Conservation (phyloP, 1,140 invertebrate species). For the Sinonovacula constricta region DNA sequence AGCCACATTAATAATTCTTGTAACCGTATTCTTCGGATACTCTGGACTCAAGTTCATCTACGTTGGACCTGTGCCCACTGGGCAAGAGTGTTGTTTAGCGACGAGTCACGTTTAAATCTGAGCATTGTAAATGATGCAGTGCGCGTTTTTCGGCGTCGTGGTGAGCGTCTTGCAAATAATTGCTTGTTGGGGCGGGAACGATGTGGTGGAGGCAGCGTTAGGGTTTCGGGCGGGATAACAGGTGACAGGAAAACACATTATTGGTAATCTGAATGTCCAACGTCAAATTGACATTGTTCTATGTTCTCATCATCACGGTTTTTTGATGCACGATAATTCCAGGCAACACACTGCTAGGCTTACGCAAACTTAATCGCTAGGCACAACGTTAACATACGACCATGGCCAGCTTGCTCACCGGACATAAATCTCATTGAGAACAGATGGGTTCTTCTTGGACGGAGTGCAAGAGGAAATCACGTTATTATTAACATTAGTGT, state of each 20-base stretch:
- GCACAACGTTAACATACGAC: not conserved
- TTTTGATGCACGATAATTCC: not conserved
- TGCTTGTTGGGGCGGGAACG: not conserved
- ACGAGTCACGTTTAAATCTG: slow-evolving; percentile 5
- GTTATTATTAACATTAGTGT: not conserved
- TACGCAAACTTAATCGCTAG: not conserved
- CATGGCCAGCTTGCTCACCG: not conserved
- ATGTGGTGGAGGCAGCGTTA: not conserved
- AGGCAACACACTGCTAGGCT: too few species aligned
- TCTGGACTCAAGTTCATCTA: slow-evolving; percentile 1
- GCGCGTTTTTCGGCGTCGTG: slow-evolving; percentile 4
- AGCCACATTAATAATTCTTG: slow-evolving; percentile 8
- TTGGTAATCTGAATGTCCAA: not conserved
- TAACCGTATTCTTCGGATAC: not conserved
- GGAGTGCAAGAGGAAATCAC: too few species aligned
- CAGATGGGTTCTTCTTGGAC: not conserved
- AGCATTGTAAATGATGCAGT: not conserved
- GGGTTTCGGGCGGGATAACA: not conserved
- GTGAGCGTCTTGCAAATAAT: slow-evolving; percentile 13
- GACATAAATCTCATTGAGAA: not conserved
- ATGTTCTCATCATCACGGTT: not conserved
- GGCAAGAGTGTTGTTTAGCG: slow-evolving; percentile 5
- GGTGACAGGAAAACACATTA: not conserved
- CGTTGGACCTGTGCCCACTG: not conserved
- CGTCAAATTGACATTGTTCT: not conserved